A percentile compares a stretch with the other conserved stretches of the same genome.
These are phyloP conservation scores for Apamea anceps DNA, from an alignment of 2,888 invertebrate genomes.

Conservation along the genomic window DNA sequence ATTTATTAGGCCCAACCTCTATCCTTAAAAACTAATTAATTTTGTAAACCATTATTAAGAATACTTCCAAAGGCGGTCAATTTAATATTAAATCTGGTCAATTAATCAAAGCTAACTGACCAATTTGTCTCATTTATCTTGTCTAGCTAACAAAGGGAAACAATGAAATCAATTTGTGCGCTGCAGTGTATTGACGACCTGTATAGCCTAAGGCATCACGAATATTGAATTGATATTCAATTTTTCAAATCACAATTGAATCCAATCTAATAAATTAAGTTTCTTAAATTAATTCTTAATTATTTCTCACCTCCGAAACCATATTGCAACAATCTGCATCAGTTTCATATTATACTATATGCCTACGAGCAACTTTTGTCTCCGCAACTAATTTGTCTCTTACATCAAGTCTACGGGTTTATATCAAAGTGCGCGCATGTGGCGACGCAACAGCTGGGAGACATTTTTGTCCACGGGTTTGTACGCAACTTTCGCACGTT, in stretches of 20 bases:
- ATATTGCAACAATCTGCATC: not conserved
- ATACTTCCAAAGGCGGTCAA: slow-evolving; percentile 30
- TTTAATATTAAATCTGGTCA: slow-evolving; percentile 33
- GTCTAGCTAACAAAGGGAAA: slow-evolving; percentile 55
- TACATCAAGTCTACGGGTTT: too few species aligned
- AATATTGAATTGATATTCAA: slow-evolving; percentile 18
- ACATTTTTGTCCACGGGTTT: too few species aligned
- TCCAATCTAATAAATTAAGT: not conserved
- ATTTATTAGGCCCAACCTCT: slow-evolving; percentile 23
- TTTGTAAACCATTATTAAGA: slow-evolving; percentile 30
- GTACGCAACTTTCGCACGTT: too few species aligned
- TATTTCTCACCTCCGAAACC: not conserved
- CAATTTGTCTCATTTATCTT: slow-evolving; percentile 62
- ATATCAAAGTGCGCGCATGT: too few species aligned
- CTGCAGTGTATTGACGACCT: slow-evolving; percentile 37
- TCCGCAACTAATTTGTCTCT: too few species aligned
- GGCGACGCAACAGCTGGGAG: too few species aligned
- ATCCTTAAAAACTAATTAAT: slow-evolving; percentile 31
- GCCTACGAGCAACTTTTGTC: too few species aligned
- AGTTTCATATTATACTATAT: not conserved
- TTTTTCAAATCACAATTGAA: slow-evolving; percentile 39
- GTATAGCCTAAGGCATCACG: slow-evolving; percentile 33
- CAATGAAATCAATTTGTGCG: slow-evolving; percentile 49
- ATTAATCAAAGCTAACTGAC: slow-evolving; percentile 59
- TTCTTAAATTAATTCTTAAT: not conserved